A percentile compares a stretch with the other conserved stretches of the same genome.
These are phyloP conservation scores for Asarcornis scutulata DNA, from an alignment of 2,113 vertebrate genomes.

Conservation along the genomic window DNA sequence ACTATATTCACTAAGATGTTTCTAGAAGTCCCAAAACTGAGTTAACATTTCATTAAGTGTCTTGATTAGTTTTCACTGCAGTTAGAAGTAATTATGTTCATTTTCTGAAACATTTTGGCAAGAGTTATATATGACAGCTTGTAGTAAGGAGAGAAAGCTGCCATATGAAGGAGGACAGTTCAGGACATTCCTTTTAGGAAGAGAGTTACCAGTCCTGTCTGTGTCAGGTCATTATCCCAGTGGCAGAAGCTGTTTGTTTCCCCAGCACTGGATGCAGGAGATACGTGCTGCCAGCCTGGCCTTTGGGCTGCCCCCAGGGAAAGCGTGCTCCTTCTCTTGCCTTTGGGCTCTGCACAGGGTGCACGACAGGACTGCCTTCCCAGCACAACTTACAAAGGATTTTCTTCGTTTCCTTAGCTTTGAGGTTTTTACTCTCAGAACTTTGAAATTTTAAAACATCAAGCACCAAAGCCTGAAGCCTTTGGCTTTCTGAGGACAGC, in stretches of 20 bases:
- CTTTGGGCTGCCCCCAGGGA: neutral
- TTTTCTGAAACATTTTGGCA: neutral
- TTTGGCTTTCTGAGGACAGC: neutral
- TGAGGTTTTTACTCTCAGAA: neutral
- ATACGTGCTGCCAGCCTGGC: neutral
- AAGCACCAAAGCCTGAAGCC: too few relatives aligned
- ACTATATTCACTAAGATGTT: neutral
- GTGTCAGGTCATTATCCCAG: neutral
- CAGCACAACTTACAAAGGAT: neutral
- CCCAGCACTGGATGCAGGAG: too few relatives aligned
- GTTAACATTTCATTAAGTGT: neutral
- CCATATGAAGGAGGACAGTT: fast-evolving
- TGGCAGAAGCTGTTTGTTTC: neutral
- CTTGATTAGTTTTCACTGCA: neutral
- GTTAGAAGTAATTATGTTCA: neutral
- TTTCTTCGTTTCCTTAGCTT: neutral
- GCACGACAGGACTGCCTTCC: neutral
- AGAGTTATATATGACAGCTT: neutral
- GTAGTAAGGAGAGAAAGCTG: neutral
- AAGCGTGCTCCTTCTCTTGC: neutral
- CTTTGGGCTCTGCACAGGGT: neutral
- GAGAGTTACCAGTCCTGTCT: neutral
- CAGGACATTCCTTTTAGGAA: neutral
- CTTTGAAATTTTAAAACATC: neutral
- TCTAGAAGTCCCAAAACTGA: neutral